These are phyloP conservation scores for Epinotia demarniana DNA, from an alignment of 2,888 invertebrate species.

Conservation along the genomic window DNA sequence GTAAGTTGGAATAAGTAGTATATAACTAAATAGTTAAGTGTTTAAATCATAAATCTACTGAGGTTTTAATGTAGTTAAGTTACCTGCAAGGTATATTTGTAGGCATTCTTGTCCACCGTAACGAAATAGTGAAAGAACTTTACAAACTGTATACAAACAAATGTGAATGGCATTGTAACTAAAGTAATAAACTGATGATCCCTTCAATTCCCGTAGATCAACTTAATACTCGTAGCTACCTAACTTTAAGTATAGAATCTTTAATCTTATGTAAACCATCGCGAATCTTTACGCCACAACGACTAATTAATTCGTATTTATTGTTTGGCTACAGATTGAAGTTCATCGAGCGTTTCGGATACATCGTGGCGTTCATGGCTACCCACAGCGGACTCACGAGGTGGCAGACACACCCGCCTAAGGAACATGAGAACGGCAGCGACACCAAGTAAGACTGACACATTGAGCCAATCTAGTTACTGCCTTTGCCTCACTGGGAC, in stretches of 20 bases:
- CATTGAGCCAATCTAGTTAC: neutral
- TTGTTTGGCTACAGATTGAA: slow-evolving; percentile 87
- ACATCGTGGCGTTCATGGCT: slow-evolving; percentile 93
- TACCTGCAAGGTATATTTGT: neutral
- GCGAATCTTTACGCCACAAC: neutral
- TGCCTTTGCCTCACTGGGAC: no score
- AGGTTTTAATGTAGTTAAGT: neutral
- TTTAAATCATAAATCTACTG: neutral
- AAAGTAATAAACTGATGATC: neutral
- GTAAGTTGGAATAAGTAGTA: slow-evolving; percentile 19
- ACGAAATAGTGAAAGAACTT: neutral
- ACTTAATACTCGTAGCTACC: no score
- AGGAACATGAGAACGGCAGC: slow-evolving; percentile 70
- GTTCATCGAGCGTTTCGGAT: slow-evolving; percentile 92
- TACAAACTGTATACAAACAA: no score
- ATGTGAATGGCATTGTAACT: no score
- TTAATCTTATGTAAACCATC: neutral
- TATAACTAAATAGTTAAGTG: neutral
- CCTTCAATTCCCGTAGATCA: neutral
- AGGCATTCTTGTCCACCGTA: neutral
- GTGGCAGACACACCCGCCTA: slow-evolving; percentile 89
- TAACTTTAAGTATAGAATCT: no score
- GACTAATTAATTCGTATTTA: slow-evolving; percentile 22
- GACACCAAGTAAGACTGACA: slow-evolving; percentile 65
- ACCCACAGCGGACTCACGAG: slow-evolving; percentile 96